phyloP scores from a whole-genome alignment of 1,140 invertebrate genomes.

The Drosophila guanche region DNA sequence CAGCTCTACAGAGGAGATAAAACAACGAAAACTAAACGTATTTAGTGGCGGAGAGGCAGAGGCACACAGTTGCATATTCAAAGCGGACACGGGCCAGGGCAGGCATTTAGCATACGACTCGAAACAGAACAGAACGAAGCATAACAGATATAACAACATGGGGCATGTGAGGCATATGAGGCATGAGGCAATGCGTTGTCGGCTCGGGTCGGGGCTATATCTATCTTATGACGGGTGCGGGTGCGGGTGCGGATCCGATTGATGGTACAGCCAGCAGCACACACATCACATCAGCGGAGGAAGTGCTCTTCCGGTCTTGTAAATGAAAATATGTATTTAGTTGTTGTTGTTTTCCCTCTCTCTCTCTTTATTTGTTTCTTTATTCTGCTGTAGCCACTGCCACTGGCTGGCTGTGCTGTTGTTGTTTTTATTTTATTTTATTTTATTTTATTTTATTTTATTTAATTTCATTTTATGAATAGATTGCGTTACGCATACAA shows the following conservation, averaged over 20 bases:
- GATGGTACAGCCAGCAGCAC: constrained; percentile 43
- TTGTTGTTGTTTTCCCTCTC: constrained; percentile 41
- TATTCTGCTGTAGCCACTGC: constrained; percentile 10
- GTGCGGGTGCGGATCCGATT: constrained; percentile 54
- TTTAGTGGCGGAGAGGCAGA: constrained; percentile 24
- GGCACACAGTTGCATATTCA: constrained; percentile 52
- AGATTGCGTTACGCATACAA: constrained; percentile 81
- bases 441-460: constrained; percentile 71
- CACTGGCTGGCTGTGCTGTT: constrained; percentile 3
- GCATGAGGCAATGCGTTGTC: constrained; percentile 19
- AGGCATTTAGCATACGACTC: constrained; percentile 54
- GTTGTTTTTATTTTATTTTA: constrained; percentile 66
- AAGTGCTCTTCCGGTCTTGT: constrained; percentile 81
- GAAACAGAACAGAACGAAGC: constrained; percentile 27
- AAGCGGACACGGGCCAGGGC: constrained; percentile 48
- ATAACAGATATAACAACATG: constrained; percentile 12
- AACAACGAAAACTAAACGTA: constrained; percentile 60
- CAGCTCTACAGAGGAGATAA: constrained; percentile 18
- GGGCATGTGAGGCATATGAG: constrained; percentile 1
- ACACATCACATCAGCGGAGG: constrained; percentile 43
- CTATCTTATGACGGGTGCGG: constrained; percentile 44
- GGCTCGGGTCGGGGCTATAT: constrained; percentile 11
- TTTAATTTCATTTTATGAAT: constrained; percentile 82
- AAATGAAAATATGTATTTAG: constrained; percentile 80
- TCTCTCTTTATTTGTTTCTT: constrained; percentile 18